Conservation (phyloP, 2,797 vertebrate species). For the Lithobates pipiens region DNA sequence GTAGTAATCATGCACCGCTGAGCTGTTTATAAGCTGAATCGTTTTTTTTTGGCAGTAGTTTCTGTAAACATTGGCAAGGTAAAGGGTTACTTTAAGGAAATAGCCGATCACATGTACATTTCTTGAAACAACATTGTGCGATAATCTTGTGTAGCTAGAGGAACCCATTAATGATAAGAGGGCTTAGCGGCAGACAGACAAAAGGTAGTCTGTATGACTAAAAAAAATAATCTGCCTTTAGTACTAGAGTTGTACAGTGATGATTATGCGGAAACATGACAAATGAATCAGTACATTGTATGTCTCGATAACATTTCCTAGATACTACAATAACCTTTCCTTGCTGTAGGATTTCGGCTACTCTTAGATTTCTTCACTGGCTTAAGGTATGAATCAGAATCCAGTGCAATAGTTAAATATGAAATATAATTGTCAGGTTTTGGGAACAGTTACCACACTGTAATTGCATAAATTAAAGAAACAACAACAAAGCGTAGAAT, state of each 20-base stretch:
- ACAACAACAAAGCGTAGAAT: constrained; percentile 17
- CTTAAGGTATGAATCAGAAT: neutral
- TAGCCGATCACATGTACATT: neutral
- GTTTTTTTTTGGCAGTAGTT: neutral
- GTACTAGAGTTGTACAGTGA: constrained; percentile 8
- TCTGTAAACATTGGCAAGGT: neutral
- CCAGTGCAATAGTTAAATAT: constrained; percentile 22
- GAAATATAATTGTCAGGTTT: constrained; percentile 34
- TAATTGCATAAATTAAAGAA: constrained; percentile 12
- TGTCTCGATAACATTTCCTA: constrained; percentile 25
- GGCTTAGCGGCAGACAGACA: constrained; percentile 7
- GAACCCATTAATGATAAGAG: neutral
- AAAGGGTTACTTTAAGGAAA: neutral
- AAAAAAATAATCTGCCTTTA: neutral
- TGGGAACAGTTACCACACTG: constrained; percentile 18
- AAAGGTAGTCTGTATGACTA: constrained; percentile 13
- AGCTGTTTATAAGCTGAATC: neutral
- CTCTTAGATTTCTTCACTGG: constrained; percentile 10
- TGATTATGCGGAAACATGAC: constrained; percentile 30
- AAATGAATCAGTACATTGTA: constrained; percentile 35
- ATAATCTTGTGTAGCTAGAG: constrained; percentile 5
- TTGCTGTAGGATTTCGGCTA: neutral
- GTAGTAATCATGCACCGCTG: neutral
- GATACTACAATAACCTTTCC: constrained; percentile 12
- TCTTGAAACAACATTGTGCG: constrained; percentile 10